Evolutionary conservation across 2,797 vertebrate species (phyloP).

Genomic region (Brachymystax lenok): DNA sequence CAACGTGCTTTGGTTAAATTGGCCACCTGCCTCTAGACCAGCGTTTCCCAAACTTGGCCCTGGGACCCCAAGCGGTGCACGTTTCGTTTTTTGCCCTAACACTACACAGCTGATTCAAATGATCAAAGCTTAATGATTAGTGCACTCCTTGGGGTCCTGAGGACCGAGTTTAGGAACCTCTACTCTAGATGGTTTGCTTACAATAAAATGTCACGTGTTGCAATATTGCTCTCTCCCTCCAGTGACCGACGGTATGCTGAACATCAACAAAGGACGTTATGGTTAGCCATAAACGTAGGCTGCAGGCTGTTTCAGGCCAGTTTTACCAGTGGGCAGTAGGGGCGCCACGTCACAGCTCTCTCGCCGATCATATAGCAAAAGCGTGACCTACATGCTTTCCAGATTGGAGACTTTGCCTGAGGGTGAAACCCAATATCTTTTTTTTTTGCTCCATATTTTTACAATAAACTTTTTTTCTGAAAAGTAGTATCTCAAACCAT

Average conservation of each 20-base stretch:
- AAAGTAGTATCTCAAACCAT: constrained; percentile 4
- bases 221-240: neutral
- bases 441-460: neutral
- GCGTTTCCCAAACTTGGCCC: too few relatives aligned
- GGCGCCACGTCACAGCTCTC: constrained; percentile 73
- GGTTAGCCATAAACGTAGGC: constrained; percentile 29
- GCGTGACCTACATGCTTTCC: constrained; percentile 74
- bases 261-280: constrained; percentile 48
- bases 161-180: too few relatives aligned
- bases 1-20: neutral
- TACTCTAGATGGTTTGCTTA: neutral
- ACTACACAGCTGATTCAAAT: too few relatives aligned
- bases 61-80: too few relatives aligned
- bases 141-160: too few relatives aligned
- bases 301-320: constrained; percentile 45
- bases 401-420: constrained; percentile 46
- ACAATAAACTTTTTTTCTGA: constrained; percentile 16
- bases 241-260: constrained; percentile 42
- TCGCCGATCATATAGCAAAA: constrained; percentile 68
- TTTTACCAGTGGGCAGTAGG: constrained; percentile 69
- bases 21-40: neutral
- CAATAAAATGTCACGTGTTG: neutral
- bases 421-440: constrained; percentile 41
- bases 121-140: too few relatives aligned
- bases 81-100: too few relatives aligned